These are phyloP conservation scores for Plebejus anna DNA, from an alignment of 2,888 invertebrate species.

Conservation along the genomic window DNA sequence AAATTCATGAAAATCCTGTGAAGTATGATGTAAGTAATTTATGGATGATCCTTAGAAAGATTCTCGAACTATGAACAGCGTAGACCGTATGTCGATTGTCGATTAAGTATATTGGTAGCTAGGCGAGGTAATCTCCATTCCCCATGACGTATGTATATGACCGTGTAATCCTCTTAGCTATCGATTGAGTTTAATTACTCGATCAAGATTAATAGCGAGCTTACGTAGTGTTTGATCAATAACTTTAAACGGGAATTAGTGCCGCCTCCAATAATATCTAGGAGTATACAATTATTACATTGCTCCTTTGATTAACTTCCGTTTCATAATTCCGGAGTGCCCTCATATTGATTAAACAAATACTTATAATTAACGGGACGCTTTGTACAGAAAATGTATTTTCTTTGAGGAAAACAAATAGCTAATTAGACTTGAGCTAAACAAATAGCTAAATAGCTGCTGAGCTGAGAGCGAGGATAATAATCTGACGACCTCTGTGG, in stretches of 20 bases:
- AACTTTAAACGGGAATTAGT: neutral
- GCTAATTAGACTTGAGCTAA: slow-evolving; percentile 12
- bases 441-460: neutral
- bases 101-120: too few species aligned
- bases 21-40: too few species aligned
- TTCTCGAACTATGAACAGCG: too few species aligned
- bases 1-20: too few species aligned
- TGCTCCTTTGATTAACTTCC: neutral
- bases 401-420: slow-evolving; percentile 22
- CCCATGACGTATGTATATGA: neutral
- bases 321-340: neutral
- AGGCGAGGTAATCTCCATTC: neutral
- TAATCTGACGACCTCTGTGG: too few species aligned
- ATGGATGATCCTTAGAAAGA: too few species aligned
- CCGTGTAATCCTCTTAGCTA: slow-evolving; percentile 8
- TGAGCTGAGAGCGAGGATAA: neutral
- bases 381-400: slow-evolving; percentile 9
- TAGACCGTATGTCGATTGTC: too few species aligned
- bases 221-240: slow-evolving; percentile 20
- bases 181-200: slow-evolving; percentile 26
- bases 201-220: slow-evolving; percentile 14
- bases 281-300: neutral
- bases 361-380: neutral
- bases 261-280: neutral
- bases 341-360: slow-evolving; percentile 2